phyloP scores from a whole-genome alignment of 1,140 invertebrate species.

The Sinella curviseta region DNA sequence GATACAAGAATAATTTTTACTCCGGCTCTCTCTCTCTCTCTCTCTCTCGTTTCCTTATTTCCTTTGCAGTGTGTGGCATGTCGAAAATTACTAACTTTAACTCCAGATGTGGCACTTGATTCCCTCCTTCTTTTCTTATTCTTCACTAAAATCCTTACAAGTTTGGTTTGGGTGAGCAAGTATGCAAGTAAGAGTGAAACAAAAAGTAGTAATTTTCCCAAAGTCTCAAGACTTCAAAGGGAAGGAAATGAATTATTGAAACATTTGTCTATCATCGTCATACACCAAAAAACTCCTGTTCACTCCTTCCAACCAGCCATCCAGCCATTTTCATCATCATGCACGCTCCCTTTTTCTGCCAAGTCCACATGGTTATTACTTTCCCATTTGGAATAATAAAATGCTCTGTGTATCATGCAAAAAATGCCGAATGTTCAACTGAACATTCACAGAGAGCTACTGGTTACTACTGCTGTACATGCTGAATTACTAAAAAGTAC shows the following conservation, averaged over 20 bases:
- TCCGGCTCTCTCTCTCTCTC: too few species aligned
- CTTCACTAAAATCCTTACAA: neutral
- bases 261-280: constrained; percentile 19
- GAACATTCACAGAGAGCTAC: neutral
- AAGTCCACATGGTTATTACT: constrained; percentile 6
- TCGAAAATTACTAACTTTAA: constrained; percentile 18
- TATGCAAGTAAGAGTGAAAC: neutral
- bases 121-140: neutral
- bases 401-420: neutral
- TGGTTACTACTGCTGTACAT: too few species aligned
- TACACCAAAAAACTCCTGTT: neutral
- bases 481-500: too few species aligned
- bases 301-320: neutral
- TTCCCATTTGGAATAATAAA: constrained; percentile 18
- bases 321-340: neutral
- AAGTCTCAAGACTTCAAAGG: constrained; percentile 19
- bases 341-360: neutral
- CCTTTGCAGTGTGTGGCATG: constrained; percentile 14
- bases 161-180: neutral
- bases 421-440: neutral
- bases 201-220: constrained; percentile 13
- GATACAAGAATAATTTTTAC: too few species aligned
- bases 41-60: too few species aligned
- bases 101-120: constrained; percentile 19
- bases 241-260: constrained; percentile 27